phyloP scores from a whole-genome alignment of 2,888 invertebrate species.

The Griposia aprilina region DNA sequence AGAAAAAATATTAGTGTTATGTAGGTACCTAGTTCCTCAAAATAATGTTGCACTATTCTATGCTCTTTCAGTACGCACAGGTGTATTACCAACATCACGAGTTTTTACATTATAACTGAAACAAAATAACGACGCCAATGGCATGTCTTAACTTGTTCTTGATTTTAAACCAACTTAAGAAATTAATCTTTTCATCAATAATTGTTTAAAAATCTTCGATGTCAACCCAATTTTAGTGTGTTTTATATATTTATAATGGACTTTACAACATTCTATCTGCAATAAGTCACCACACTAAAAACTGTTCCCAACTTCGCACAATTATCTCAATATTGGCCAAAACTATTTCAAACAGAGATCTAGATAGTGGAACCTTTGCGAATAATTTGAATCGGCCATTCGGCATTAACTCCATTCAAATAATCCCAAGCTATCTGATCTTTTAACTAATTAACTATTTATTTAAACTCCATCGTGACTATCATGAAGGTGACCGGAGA shows the following conservation, averaged over 20 bases:
- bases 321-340: conserved; percentile 28
- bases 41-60: no score
- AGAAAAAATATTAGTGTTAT: no score
- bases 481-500: conserved; percentile 34
- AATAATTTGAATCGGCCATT: conserved; percentile 47
- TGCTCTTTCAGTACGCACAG: no score
- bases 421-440: conserved; percentile 60
- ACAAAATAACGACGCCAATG: no score
- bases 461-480: conserved; percentile 39
- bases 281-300: neutral
- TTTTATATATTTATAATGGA: neutral
- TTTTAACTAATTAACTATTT: conserved; percentile 68
- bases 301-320: conserved; percentile 11
- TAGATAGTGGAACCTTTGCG: conserved; percentile 34
- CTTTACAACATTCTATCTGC: neutral
- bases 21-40: no score
- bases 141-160: no score
- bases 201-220: no score
- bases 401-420: conserved; percentile 51
- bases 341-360: conserved; percentile 55
- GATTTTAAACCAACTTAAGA: neutral
- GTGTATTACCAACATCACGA: no score
- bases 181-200: neutral
- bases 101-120: no score
- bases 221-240: neutral